Conservation (phyloP, 2,888 invertebrate genomes). For the Antheraea yamamai region DNA sequence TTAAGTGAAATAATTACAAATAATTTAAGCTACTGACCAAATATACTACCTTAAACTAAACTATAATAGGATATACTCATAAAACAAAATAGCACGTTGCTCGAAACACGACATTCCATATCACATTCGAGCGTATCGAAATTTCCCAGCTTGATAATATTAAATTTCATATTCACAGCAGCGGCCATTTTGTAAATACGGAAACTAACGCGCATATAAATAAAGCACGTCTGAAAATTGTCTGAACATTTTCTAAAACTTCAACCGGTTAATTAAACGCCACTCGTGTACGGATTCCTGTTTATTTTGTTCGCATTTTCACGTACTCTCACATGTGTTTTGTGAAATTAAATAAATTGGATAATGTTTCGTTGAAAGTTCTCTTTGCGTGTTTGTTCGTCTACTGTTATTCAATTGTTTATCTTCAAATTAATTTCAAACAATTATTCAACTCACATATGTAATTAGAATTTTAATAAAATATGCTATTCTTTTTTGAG, state of each 20-base stretch:
- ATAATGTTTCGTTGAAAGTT: slow-evolving; percentile 41
- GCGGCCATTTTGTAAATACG: slow-evolving; percentile 33
- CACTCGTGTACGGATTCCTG: slow-evolving; percentile 47
- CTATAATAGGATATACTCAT: background rate
- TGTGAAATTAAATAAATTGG: slow-evolving; percentile 59
- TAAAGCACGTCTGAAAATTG: slow-evolving; percentile 27
- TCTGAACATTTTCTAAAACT: slow-evolving; percentile 50
- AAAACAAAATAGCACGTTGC: background rate
- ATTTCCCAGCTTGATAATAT: slow-evolving; percentile 21
- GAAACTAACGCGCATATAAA: slow-evolving; percentile 17
- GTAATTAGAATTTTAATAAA: background rate
- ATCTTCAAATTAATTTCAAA: background rate
- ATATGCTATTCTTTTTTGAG: background rate
- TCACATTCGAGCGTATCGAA: background rate
- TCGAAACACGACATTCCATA: background rate
- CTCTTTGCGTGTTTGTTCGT: slow-evolving; percentile 27
- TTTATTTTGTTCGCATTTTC: slow-evolving; percentile 43
- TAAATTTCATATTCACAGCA: slow-evolving; percentile 28
- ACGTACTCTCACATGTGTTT: slow-evolving; percentile 37
- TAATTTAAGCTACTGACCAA: background rate
- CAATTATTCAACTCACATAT: background rate
- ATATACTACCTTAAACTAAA: background rate
- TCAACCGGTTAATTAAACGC: slow-evolving; percentile 54
- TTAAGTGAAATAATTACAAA: background rate
- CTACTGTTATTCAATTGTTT: slow-evolving; percentile 16